Percentiles rank a stretch among this genome's conserved stretches.
Evolutionary conservation across 2,888 invertebrate genomes (phyloP).

Genomic region (Nomada ferruginata): DNA sequence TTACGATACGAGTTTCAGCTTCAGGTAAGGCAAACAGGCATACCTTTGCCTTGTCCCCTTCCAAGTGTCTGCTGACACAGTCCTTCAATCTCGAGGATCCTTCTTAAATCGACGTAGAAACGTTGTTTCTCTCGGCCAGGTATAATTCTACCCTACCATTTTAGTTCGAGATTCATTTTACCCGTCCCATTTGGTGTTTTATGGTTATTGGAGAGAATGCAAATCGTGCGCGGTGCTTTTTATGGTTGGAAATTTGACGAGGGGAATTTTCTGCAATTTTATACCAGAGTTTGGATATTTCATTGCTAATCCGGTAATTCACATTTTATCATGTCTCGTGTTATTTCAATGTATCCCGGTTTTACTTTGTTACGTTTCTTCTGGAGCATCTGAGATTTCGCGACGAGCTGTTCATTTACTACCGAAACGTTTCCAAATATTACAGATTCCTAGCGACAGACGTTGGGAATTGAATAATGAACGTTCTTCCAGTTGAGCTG

Average conservation of each 20-base stretch:
- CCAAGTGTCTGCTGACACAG: neutral
- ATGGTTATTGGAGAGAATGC: neutral
- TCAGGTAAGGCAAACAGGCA: slow-evolving; percentile 1
- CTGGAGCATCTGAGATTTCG: too few species aligned
- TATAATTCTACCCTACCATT: neutral
- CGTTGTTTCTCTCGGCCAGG: neutral
- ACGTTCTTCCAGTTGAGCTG: too few species aligned
- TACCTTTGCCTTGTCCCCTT: neutral
- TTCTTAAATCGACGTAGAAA: neutral
- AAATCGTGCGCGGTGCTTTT: neutral
- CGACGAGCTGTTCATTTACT: too few species aligned
- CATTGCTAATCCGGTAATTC: neutral
- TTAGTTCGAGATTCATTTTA: neutral
- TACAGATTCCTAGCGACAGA: too few species aligned
- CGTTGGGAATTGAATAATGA: too few species aligned
- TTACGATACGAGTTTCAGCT: slow-evolving; percentile 33
- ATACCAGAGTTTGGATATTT: neutral
- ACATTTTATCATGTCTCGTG: too few species aligned
- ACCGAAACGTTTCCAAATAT: too few species aligned
- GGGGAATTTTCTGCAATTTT: neutral
- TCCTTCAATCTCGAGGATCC: slow-evolving; percentile 5
- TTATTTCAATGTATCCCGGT: too few species aligned
- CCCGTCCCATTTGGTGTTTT: neutral
- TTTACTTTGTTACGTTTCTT: too few species aligned
- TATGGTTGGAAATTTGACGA: neutral